Conservation (phyloP, 2,888 invertebrate species). For the Aporophyla lueneburgensis region DNA sequence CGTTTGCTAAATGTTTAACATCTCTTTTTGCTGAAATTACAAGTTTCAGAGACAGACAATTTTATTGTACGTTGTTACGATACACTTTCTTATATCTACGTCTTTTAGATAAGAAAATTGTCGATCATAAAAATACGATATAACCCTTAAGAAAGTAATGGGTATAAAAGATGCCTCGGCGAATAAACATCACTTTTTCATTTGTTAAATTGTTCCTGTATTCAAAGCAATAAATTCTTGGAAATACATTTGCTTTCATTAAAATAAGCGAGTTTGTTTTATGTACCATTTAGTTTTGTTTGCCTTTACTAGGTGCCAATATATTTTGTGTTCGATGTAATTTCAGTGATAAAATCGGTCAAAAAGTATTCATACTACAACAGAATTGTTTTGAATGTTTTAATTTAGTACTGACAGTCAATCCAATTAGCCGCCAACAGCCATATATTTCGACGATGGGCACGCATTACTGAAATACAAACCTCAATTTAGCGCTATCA, state of each 20-base stretch:
- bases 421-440: constrained; percentile 47
- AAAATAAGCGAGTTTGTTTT: constrained; percentile 44
- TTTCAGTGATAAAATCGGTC: constrained; percentile 30
- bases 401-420: constrained; percentile 45
- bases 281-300: constrained; percentile 43
- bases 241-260: constrained; percentile 48
- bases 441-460: constrained; percentile 11
- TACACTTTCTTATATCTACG: constrained; percentile 39
- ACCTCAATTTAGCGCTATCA: constrained; percentile 18
- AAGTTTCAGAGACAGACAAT: constrained; percentile 49
- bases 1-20: constrained; percentile 52
- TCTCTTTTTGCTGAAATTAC: constrained; percentile 54
- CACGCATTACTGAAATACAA: constrained; percentile 30
- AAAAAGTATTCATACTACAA: constrained; percentile 14
- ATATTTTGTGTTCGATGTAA: constrained; percentile 28
- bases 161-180: constrained; percentile 45
- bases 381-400: constrained; percentile 41
- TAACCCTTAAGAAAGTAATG: constrained; percentile 60
- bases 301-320: constrained; percentile 13
- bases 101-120: constrained; percentile 53
- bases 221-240: constrained; percentile 61
- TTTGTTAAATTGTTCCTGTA: constrained; percentile 61
- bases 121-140: constrained; percentile 56
- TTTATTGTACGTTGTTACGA: constrained; percentile 45
- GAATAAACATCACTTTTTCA: constrained; percentile 63